Percentiles rank a stretch among this genome's conserved stretches.
phyloP scores from a whole-genome alignment of 2,888 invertebrate genomes.

The Syrphus vitripennis region DNA sequence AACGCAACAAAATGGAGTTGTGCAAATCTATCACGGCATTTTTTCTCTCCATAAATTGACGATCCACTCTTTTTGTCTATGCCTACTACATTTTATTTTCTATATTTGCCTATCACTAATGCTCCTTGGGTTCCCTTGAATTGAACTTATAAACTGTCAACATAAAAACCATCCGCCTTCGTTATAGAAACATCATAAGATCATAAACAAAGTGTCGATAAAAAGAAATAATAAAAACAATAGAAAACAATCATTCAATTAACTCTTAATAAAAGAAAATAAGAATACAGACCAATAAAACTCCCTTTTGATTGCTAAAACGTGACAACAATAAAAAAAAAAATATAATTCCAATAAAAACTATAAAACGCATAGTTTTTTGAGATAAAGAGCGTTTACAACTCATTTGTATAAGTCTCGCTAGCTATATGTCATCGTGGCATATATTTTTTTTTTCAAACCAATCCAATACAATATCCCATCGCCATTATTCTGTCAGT shows the following conservation, averaged over 20 bases:
- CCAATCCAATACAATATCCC: not conserved
- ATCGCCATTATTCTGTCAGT: not conserved
- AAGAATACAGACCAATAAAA: too few species aligned
- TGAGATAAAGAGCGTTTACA: not conserved
- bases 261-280: not conserved
- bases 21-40: too few species aligned
- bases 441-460: not conserved
- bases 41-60: too few species aligned
- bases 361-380: conserved; percentile 7
- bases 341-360: conserved; percentile 25
- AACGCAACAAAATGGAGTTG: too few species aligned
- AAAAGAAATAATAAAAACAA: not conserved
- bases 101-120: too few species aligned
- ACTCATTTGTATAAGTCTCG: not conserved
- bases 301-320: conserved; percentile 41
- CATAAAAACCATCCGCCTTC: too few species aligned
- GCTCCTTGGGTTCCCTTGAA: too few species aligned
- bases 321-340: conserved; percentile 45
- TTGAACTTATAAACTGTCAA: too few species aligned
- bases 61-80: too few species aligned
- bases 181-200: not conserved
- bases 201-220: not conserved
- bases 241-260: not conserved
- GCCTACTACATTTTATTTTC: too few species aligned
- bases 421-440: not conserved